These are phyloP conservation scores for Phenganax stokvisi DNA, from an alignment of 92 coral and sea anemone species.

Conservation along the genomic window DNA sequence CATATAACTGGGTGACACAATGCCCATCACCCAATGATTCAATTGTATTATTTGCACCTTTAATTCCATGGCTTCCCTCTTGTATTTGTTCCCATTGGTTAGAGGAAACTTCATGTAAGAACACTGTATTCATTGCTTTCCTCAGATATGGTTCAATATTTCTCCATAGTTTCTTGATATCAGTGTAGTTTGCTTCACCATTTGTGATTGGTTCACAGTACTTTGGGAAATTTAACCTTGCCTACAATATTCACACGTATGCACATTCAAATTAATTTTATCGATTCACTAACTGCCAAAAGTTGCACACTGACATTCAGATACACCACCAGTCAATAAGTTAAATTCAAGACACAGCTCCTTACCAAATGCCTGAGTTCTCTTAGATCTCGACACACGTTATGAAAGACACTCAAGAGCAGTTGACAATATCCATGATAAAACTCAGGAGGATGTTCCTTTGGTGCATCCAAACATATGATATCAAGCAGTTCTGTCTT, in stretches of 20 bases:
- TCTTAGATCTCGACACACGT: conserved; percentile 82
- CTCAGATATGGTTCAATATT: conserved; percentile 81
- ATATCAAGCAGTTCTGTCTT: conserved; percentile 71
- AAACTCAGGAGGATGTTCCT: conserved; percentile 64
- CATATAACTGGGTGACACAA: too few species aligned
- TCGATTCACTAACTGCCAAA: too few species aligned
- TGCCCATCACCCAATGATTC: background rate
- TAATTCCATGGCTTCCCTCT: conserved; percentile 28
- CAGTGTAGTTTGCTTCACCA: conserved; percentile 66
- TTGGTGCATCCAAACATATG: conserved; percentile 66
- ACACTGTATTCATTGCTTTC: conserved; percentile 83
- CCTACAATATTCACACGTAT: conserved; percentile 41
- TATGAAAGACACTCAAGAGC: conserved; percentile 76
- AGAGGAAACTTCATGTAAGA: conserved; percentile 82
- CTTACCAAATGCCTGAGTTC: conserved; percentile 90
- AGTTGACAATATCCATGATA: conserved; percentile 81
- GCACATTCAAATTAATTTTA: background rate
- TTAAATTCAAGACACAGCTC: background rate
- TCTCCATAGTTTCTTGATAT: conserved; percentile 85
- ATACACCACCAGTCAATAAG: too few species aligned
- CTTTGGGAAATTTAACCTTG: conserved; percentile 77
- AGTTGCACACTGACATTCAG: too few species aligned
- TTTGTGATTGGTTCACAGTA: conserved; percentile 77
- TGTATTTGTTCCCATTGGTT: conserved; percentile 69
- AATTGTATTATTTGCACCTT: background rate